These are phyloP conservation scores for Nasonia vitripennis DNA, from an alignment of 1,140 invertebrate species.

Conservation along the genomic window DNA sequence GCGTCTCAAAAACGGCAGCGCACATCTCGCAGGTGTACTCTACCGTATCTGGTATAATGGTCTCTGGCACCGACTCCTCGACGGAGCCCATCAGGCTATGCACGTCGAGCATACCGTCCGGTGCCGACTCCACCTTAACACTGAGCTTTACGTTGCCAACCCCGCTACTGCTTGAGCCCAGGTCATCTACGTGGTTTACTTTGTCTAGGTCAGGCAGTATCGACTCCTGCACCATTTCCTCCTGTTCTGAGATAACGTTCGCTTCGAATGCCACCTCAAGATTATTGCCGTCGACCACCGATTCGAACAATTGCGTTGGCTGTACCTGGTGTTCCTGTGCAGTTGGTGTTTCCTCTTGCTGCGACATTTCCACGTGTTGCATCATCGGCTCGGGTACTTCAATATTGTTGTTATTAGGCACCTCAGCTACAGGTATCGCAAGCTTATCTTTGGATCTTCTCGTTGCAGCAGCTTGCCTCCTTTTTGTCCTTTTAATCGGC, in stretches of 20 bases:
- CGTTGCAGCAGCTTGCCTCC: constrained; percentile 57
- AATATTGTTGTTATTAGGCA: constrained; percentile 41
- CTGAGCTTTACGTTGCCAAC: constrained; percentile 65
- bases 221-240: constrained; percentile 62
- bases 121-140: constrained; percentile 66
- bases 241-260: constrained; percentile 56
- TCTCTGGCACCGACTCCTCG: constrained; percentile 70
- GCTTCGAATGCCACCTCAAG: constrained; percentile 70
- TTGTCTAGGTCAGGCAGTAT: constrained; percentile 66
- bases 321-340: constrained; percentile 15
- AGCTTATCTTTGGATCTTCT: constrained; percentile 52
- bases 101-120: constrained; percentile 60
- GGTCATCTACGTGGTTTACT: constrained; percentile 57
- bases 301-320: constrained; percentile 55
- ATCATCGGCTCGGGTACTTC: constrained; percentile 15
- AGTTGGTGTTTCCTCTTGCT: constrained; percentile 58
- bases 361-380: constrained; percentile 31
- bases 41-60: constrained; percentile 75
- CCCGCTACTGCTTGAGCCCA: constrained; percentile 48
- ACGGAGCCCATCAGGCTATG: constrained; percentile 65
- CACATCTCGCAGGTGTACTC: constrained; percentile 87
- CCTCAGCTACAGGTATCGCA: not conserved
- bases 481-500: constrained; percentile 53
- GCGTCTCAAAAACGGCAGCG: constrained; percentile 82
- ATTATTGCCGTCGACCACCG: constrained; percentile 64